Evolutionary conservation across 2,113 vertebrate genomes (phyloP).

Genomic region (Capreolus pygargus): DNA sequence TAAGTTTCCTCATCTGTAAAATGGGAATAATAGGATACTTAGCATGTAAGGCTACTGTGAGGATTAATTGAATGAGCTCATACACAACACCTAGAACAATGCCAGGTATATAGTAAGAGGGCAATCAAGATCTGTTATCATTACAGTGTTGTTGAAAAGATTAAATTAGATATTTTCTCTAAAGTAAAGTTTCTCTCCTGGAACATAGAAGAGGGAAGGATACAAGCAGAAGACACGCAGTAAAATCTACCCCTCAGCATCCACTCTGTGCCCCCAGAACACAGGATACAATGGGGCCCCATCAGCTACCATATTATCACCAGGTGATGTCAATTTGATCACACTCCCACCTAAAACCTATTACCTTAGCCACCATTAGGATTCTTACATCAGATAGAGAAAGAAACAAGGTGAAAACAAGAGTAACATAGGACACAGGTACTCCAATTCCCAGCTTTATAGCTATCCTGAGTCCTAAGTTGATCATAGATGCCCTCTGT

Average conservation of each 20-base stretch:
- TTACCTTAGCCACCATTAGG: neutral
- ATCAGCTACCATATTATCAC: neutral
- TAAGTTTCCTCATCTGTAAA: neutral
- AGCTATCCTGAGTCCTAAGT: too few relatives aligned
- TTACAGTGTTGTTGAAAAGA: neutral
- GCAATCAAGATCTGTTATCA: neutral
- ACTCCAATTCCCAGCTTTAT: neutral
- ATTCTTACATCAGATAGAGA: neutral
- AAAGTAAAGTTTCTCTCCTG: neutral
- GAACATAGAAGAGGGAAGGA: neutral
- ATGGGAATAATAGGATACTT: neutral
- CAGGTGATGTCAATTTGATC: neutral
- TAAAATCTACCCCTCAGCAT: neutral
- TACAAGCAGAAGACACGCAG: neutral
- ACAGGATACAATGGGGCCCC: neutral
- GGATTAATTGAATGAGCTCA: neutral
- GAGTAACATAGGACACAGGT: neutral
- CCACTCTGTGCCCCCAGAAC: neutral
- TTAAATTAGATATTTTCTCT: neutral
- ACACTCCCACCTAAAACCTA: neutral
- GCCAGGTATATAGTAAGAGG: neutral
- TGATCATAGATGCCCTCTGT: neutral
- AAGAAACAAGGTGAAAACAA: neutral
- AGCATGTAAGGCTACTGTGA: neutral
- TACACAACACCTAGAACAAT: neutral